Base-by-base conservation (phyloP, 2,888 invertebrate species). In the Hypomecis punctinalis region DNA sequence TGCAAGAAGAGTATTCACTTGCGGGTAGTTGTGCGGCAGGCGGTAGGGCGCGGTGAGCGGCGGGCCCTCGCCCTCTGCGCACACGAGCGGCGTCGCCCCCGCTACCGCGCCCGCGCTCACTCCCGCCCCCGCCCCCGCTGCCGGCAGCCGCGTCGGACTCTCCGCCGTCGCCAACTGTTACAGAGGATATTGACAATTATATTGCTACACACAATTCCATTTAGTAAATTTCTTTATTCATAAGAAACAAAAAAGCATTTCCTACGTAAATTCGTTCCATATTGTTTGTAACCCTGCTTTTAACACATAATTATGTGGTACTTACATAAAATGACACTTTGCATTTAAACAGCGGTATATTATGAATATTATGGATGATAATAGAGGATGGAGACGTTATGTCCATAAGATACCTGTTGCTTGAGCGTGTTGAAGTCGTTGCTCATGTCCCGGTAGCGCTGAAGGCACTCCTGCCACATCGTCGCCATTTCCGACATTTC, bases 381-480 rank as follows among this genome's bases (percentile, higher is more conserved):
- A 39, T 39, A 9, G 39, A 8, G 9, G 0, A 39, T 39, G 5
- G 3, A 23, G 23, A 39, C 9, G 9, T 39, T 39, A 1, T 39
- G 1, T 1, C 1, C 1, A 40, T 35, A 37, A 49, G 9, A 0
- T 13, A 89, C 91, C 85, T 91, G 81, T 68, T 91, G 85, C 69
- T 93, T 92, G 61, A 92, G 88, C 59, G 66, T 88, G 69, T 90
- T 89, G 78, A 92, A 92, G 70, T 92, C 92, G 62, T 81, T 89
- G 83, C 90, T 92, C 82, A 92, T 92, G 67, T 91, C 92, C 1
- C 91, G 75, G 75, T 92, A 92, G n/a, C 91, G 84, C 78, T 90
- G 91, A 73, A 92, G 71, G 42, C 92, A 92, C 77, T 92, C 92
- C 75, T 92, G 92, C 91, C 91, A 92, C 92, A 92, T 91, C 73